Percentiles rank a stretch among this genome's conserved stretches.
Conservation (phyloP, 2,888 invertebrate species). For the Andrena praecox region DNA sequence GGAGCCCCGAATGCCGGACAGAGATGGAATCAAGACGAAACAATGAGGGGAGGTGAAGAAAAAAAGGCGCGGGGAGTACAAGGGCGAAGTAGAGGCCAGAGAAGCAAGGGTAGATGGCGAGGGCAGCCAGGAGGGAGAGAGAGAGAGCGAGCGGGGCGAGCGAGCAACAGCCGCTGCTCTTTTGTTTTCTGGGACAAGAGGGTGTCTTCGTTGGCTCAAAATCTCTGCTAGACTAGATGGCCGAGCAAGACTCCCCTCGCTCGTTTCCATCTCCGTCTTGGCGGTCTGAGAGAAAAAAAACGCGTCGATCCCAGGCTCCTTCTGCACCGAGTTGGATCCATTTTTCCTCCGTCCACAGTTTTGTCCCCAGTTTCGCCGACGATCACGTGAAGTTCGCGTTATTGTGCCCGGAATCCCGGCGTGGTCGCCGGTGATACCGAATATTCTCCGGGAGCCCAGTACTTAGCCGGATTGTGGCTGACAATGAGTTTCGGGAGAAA, state of each 20-base stretch:
- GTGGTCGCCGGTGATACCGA: not conserved
- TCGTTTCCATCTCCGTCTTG: slow-evolving; percentile 39
- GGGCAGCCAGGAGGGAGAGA: slow-evolving; percentile 27
- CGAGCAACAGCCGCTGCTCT: slow-evolving; percentile 81
- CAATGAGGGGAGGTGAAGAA: slow-evolving; percentile 25
- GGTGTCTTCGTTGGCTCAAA: slow-evolving; percentile 75
- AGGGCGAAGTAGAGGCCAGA: slow-evolving; percentile 12
- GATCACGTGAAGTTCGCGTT: slow-evolving; percentile 36
- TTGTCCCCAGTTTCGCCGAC: slow-evolving; percentile 26
- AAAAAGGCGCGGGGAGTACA: slow-evolving; percentile 34
- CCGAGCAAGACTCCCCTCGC: slow-evolving; percentile 56
- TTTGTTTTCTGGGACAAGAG: slow-evolving; percentile 81
- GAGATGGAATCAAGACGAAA: slow-evolving; percentile 10
- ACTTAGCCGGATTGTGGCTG: slow-evolving; percentile 33
- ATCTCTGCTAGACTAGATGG: slow-evolving; percentile 70
- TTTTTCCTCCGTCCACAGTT: slow-evolving; percentile 12
- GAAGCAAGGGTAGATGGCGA: slow-evolving; percentile 35
- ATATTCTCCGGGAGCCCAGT: not conserved
- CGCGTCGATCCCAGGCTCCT: slow-evolving; percentile 51
- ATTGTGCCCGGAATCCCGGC: slow-evolving; percentile 43
- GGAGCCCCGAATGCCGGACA: slow-evolving; percentile 18
- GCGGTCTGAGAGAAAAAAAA: slow-evolving; percentile 35
- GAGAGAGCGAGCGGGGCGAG: slow-evolving; percentile 51
- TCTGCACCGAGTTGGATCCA: slow-evolving; percentile 30
- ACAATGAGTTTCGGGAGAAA: slow-evolving; percentile 4